Evolutionary conservation across 2,888 invertebrate genomes (phyloP), one percentile per base, ranked within the genome.

Genomic region (Melanophora roralis): DNA sequence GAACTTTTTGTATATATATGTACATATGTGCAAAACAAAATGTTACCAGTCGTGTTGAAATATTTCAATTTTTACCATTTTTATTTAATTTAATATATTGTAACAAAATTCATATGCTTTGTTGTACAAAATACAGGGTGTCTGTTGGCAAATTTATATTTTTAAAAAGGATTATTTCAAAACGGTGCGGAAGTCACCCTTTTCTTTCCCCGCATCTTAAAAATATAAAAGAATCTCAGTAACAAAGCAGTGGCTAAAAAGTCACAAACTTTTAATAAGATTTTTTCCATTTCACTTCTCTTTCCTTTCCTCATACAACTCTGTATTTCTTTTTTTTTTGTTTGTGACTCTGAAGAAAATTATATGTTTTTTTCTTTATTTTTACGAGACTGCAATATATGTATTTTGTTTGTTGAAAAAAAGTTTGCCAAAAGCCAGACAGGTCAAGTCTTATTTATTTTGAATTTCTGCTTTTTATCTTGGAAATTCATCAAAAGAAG

Each of bases 361-460:
- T 76, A 72, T 60, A 55, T 71, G 79, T 67, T 80, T 67, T 27
- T 55, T 55, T 9, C 27, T 12, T 27, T 64, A 34, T 57, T 57
- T 27, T 62, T 49, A 38, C n/a, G 19, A 40, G 19, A 23, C 53
- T 64, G 27, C 57, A 55, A 53, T 68, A 64, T 69, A 27, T 74
- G 21, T 57, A 34, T 73, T 32, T 27, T 68, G 62, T 62, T 43
- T 19, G n/a, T 8, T 19, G 34, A 21, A 32, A 68, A 67, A 68
- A 55, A 23, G 49, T 2, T 14, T n/a, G n/a, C 11, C 38, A 59
- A 51, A 67, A 62, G 80, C 76, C 80, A 80, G 80, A 80, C 80
- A 76, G 79, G 80, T 80, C 72, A 80, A 76, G 65, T 65, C 75
- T 71, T 77, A 64, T 81, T 71, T 76, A 55, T 40, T 65, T 67